These are phyloP conservation scores for Tenthredo mesomela DNA, from an alignment of 2,888 invertebrate species.

Conservation along the genomic window DNA sequence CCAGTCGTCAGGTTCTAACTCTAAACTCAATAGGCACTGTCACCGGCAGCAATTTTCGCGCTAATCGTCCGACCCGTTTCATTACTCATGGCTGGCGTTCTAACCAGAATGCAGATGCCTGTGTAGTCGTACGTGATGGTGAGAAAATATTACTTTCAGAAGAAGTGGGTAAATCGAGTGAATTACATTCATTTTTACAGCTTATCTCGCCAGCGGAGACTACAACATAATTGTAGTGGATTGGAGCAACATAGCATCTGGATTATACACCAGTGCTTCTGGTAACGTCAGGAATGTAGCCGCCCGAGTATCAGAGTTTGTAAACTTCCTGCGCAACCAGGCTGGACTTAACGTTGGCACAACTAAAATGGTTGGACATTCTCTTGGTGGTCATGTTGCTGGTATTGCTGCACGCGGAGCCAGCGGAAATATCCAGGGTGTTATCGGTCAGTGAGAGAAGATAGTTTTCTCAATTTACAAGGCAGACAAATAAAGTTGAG, in stretches of 20 bases:
- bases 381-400: constrained; percentile 75
- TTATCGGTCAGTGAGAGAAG: constrained; percentile 58
- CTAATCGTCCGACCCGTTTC: constrained; percentile 16
- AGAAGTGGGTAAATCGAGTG: neutral
- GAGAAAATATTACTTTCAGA: neutral
- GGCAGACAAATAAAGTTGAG: neutral
- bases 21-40: constrained; percentile 7
- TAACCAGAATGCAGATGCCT: neutral
- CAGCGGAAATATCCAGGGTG: constrained; percentile 53
- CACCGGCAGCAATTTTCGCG: neutral
- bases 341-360: constrained; percentile 63
- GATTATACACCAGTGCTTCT: constrained; percentile 75
- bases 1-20: neutral
- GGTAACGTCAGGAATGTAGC: constrained; percentile 72
- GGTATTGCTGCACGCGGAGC: constrained; percentile 72
- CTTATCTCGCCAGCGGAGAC: constrained; percentile 72
- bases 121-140: neutral
- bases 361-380: constrained; percentile 75
- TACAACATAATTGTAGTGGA: constrained; percentile 78
- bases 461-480: neutral
- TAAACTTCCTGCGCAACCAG: constrained; percentile 65
- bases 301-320: constrained; percentile 64
- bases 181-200: constrained; percentile 65
- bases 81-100: constrained; percentile 48
- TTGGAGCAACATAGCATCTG: constrained; percentile 76